These are phyloP conservation scores for Betta splendens DNA, from an alignment of 2,797 vertebrate genomes.

Conservation along the genomic window DNA sequence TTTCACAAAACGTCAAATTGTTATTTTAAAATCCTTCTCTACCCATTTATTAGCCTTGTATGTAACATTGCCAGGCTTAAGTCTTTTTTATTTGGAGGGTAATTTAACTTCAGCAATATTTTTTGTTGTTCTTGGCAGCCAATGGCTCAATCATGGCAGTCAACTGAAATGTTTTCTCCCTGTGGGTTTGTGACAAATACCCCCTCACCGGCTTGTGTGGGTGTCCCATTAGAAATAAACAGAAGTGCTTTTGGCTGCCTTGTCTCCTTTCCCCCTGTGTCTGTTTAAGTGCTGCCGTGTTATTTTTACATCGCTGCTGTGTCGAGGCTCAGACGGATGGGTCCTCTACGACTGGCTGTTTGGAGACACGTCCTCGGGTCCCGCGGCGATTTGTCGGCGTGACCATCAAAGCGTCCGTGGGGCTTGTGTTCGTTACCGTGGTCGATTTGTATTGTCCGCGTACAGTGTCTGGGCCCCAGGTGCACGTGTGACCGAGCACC, in stretches of 20 bases:
- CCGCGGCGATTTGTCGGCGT: slow-evolving; percentile 64
- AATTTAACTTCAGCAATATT: slow-evolving; percentile 33
- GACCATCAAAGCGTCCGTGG: slow-evolving; percentile 44
- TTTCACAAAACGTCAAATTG: slow-evolving; percentile 8
- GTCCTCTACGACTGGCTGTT: slow-evolving; percentile 57
- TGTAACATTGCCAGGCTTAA: slow-evolving; percentile 17
- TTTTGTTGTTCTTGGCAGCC: slow-evolving; percentile 41
- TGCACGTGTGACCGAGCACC: background rate
- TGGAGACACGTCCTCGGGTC: slow-evolving; percentile 55
- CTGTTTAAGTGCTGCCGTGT: slow-evolving; percentile 70
- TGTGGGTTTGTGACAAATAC: slow-evolving; percentile 61
- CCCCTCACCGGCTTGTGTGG: slow-evolving; percentile 39
- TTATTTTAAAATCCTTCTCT: background rate
- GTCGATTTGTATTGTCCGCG: slow-evolving; percentile 15
- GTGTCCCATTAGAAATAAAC: slow-evolving; percentile 72
- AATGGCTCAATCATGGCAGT: slow-evolving; percentile 51
- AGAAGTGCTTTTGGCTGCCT: slow-evolving; percentile 70
- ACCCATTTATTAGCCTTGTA: slow-evolving; percentile 10
- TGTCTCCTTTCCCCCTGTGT: slow-evolving; percentile 58
- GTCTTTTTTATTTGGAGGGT: slow-evolving; percentile 28
- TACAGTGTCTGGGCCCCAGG: slow-evolving; percentile 10
- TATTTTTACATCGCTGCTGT: slow-evolving; percentile 72
- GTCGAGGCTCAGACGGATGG: slow-evolving; percentile 66
- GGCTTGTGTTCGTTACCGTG: slow-evolving; percentile 24
- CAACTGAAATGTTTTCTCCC: slow-evolving; percentile 54